Conservation (phyloP, 2,797 vertebrate species). For the Argentina silus region DNA sequence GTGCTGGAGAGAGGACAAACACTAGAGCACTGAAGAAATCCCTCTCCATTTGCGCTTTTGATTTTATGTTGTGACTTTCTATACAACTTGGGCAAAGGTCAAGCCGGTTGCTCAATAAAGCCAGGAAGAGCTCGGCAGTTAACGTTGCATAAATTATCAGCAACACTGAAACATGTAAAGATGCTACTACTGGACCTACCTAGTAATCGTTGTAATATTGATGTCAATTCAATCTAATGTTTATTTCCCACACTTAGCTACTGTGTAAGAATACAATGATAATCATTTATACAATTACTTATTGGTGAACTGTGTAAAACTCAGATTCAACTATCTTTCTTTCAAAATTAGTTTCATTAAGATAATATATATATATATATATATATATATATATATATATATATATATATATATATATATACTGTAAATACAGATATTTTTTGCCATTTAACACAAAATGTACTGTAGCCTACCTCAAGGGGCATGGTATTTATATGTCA, state of each 20-base stretch:
- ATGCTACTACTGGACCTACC: not conserved
- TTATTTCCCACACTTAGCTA: not conserved
- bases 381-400: too few relatives aligned
- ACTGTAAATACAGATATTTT: too few relatives aligned
- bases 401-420: too few relatives aligned
- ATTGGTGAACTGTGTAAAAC: constrained; percentile 1
- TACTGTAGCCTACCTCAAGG: too few relatives aligned
- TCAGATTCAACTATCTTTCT: not conserved
- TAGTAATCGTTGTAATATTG: not conserved
- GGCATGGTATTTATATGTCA: too few relatives aligned
- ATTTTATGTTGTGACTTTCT: constrained; percentile 55
- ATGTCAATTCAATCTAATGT: constrained; percentile 8
- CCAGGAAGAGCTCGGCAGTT: constrained; percentile 45
- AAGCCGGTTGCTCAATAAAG: constrained; percentile 56
- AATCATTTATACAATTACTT: not conserved
- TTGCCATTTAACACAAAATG: not conserved
- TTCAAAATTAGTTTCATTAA: not conserved
- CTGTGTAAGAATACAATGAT: not conserved
- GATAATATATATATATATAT: too few relatives aligned
- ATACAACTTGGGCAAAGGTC: constrained; percentile 56
- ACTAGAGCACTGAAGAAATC: constrained; percentile 44
- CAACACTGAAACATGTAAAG: constrained; percentile 22
- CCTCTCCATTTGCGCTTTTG: constrained; percentile 42
- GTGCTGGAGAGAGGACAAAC: constrained; percentile 51
- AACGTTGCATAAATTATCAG: constrained; percentile 53